Percentiles rank a stretch among this genome's conserved stretches.
Evolutionary conservation across 2,888 invertebrate species (phyloP).

Genomic region (Pinctada fucata): DNA sequence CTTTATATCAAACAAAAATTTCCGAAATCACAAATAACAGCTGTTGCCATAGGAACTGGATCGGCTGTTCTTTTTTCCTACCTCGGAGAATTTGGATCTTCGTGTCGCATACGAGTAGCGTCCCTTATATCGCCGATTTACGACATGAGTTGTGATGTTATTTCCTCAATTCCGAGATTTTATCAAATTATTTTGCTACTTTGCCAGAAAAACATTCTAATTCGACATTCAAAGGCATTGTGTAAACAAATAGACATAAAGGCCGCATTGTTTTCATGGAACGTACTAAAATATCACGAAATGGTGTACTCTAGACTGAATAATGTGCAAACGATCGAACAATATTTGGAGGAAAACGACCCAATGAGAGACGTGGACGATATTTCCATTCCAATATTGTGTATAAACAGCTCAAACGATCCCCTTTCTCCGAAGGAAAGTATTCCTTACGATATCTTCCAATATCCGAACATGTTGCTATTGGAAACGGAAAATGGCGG

Average conservation of each 20-base stretch:
- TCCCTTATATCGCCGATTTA: constrained; percentile 71
- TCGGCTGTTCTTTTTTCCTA: constrained; percentile 71
- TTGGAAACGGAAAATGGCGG: constrained; percentile 70
- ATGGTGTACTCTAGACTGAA: constrained; percentile 63
- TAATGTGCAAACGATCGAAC: constrained; percentile 56
- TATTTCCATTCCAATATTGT: constrained; percentile 71
- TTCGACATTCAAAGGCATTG: constrained; percentile 60
- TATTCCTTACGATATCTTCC: constrained; percentile 71
- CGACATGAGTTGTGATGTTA: constrained; percentile 55
- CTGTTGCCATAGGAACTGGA: constrained; percentile 68
- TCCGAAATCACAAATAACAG: constrained; percentile 59
- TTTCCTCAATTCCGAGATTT: constrained; percentile 52
- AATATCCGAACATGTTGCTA: constrained; percentile 71
- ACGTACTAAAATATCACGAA: constrained; percentile 63
- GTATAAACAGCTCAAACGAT: constrained; percentile 71
- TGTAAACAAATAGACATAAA: constrained; percentile 58
- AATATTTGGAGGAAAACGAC: constrained; percentile 71
- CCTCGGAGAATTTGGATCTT: constrained; percentile 72
- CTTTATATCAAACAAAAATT: constrained; percentile 63
- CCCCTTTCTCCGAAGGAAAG: constrained; percentile 59
- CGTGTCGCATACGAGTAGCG: constrained; percentile 61
- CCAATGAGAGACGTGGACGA: constrained; percentile 74
- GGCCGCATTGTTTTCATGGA: constrained; percentile 56
- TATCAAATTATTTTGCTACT: constrained; percentile 62
- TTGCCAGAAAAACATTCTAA: constrained; percentile 58